Evolutionary conservation across 2,888 invertebrate genomes (phyloP).

Genomic region (Lypha dubia): DNA sequence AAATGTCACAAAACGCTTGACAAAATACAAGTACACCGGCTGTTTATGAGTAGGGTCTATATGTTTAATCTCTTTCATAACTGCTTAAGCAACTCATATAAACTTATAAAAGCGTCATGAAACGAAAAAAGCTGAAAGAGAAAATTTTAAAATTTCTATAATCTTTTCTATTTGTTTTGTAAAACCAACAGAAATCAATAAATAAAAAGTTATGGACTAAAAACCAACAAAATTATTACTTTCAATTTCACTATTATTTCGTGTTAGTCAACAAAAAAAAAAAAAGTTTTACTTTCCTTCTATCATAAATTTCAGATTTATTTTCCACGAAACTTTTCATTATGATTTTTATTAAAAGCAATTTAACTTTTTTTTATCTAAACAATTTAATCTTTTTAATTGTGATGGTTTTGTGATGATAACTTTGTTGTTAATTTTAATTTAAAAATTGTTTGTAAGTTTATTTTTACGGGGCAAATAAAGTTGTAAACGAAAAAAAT

Average conservation of each 20-base stretch:
- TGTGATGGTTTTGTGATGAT: conserved; percentile 65
- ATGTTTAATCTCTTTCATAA: conserved; percentile 47
- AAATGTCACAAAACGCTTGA: background rate
- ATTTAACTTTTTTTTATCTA: conserved; percentile 44
- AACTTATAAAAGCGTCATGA: conserved; percentile 16
- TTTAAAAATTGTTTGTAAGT: conserved; percentile 36
- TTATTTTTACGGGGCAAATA: conserved; percentile 54
- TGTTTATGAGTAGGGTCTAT: conserved; percentile 2
- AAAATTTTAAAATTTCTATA: background rate
- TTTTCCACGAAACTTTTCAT: conserved; percentile 52
- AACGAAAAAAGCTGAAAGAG: conserved; percentile 34
- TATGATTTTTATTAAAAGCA: conserved; percentile 58
- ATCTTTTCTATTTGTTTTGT: background rate
- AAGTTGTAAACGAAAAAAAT: conserved; percentile 66
- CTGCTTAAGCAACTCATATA: conserved; percentile 10
- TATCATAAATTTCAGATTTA: conserved; percentile 51
- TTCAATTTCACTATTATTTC: conserved; percentile 62
- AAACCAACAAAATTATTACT: conserved; percentile 59
- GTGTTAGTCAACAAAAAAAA: no score
- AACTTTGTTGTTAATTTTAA: conserved; percentile 47
- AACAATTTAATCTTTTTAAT: conserved; percentile 66
- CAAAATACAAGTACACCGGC: background rate
- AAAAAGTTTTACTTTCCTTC: conserved; percentile 26
- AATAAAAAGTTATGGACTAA: background rate
- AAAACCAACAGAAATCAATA: conserved; percentile 16